Percentiles rank a stretch among this genome's conserved stretches.
phyloP scores from a whole-genome alignment of 92 coral and sea anemone genomes.

The Chrysogorgia sp. region DNA sequence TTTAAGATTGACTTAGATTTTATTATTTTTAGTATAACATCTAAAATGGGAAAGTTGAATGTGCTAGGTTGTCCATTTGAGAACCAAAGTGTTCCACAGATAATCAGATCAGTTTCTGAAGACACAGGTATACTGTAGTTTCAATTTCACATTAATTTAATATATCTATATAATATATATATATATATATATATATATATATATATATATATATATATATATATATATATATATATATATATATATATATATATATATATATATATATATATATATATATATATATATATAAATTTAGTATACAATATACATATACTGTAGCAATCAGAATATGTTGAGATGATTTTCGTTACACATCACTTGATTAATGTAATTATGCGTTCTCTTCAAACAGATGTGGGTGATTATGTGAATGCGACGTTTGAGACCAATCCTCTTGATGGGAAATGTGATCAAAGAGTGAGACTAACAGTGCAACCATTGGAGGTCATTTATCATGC shows the following conservation, averaged over 20 bases:
- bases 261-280: too few species aligned
- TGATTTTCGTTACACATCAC: not conserved
- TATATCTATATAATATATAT: not conserved
- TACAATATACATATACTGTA: not conserved
- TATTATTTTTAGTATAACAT: constrained; percentile 62
- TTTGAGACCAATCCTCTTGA: constrained; percentile 97
- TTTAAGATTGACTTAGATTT: not conserved
- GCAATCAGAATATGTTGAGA: not conserved
- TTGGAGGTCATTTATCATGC: constrained; percentile 82
- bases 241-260: too few species aligned
- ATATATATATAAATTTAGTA: too few species aligned
- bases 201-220: too few species aligned
- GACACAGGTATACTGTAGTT: constrained; percentile 40
- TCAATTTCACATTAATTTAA: not conserved
- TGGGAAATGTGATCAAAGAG: constrained; percentile 97
- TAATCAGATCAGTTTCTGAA: constrained; percentile 39
- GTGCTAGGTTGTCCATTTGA: constrained; percentile 71
- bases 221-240: too few species aligned
- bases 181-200: too few species aligned
- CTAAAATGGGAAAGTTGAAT: constrained; percentile 81
- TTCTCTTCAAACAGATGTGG: constrained; percentile 41
- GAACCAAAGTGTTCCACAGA: constrained; percentile 75
- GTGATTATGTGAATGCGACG: constrained; percentile 77
- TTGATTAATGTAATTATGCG: not conserved
- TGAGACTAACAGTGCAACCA: constrained; percentile 77